Base-by-base conservation (phyloP, 2,888 invertebrate species). In the Dioctria linearis region DNA sequence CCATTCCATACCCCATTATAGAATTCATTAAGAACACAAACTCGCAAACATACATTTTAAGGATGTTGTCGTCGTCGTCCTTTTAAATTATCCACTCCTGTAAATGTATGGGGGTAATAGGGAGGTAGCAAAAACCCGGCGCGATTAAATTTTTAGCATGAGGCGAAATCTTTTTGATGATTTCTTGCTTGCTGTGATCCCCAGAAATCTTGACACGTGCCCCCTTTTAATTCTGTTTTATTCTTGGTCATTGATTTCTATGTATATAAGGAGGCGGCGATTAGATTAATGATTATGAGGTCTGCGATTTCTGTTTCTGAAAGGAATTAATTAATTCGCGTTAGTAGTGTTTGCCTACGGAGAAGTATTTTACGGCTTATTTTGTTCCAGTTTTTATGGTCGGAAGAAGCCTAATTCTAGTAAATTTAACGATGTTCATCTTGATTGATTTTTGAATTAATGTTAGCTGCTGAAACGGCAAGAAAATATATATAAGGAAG, bases 231-330 rank as follows among this genome's bases (percentile, higher is more conserved):
- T 81, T 76, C 54, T 59, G 54, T 63, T 84, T 85, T 85, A 84
- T 86, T 87, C 87, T 86, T 86, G 87, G 87, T 87, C 87, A 87
- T 86, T 87, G 86, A 86, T 80, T 80, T 80, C 54, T 80, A 63
- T n/a, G 46, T 25, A 25, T 25, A 59, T 42, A 73, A 69, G 76
- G 85, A 88, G 88, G 88, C 88, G 88, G 88, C 88, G 88, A 88
- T 88, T 88, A 88, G 88, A 88, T 88, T 88, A 88, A 88, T 88
- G 88, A 88, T 88, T 88, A 88, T 88, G 87, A 86, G 86, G 84
- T 85, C 84, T 84, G 81, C 79, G 66, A 78, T 80, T 82, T 83
- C 84, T 84, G 84, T 80, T 83, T 80, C 69, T 84, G 84, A 84
- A 82, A 66, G 83, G 81, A 83, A 84, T 84, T 84, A 84, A 84